These are phyloP conservation scores for Arnoldichthys spilopterus DNA, from an alignment of 2,797 vertebrate species.

Conservation along the genomic window DNA sequence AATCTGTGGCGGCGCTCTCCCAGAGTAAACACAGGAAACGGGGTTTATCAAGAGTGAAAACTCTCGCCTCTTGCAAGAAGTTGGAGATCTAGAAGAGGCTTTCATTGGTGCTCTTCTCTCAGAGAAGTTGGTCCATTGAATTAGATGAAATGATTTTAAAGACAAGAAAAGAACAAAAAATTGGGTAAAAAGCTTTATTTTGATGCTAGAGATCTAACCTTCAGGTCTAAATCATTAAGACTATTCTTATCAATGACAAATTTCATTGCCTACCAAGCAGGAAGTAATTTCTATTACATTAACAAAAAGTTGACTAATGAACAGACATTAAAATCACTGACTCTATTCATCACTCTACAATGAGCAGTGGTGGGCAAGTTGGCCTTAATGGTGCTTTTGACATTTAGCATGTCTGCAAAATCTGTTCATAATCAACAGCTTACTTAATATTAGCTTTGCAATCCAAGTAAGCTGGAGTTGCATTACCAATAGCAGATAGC, in stretches of 20 bases:
- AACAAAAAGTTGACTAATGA: background rate
- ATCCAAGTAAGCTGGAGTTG: too few species aligned
- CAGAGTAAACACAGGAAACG: slow-evolving; percentile 53
- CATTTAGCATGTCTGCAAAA: too few species aligned
- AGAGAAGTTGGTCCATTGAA: background rate
- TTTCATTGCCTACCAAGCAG: background rate
- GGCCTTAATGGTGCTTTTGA: too few species aligned
- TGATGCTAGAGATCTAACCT: background rate
- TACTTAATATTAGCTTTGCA: too few species aligned
- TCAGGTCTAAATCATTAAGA: background rate
- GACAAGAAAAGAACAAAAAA: background rate
- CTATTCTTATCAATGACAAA: background rate
- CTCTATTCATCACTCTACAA: too few species aligned
- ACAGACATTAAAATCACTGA: background rate
- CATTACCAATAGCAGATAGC: too few species aligned
- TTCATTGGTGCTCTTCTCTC: background rate
- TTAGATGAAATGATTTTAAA: background rate
- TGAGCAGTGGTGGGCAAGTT: too few species aligned
- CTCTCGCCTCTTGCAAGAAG: background rate
- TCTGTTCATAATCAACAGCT: too few species aligned
- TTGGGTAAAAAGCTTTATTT: background rate
- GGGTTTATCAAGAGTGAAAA: slow-evolving; percentile 46
- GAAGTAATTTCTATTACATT: too few species aligned
- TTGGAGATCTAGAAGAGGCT: slow-evolving; percentile 1
- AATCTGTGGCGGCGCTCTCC: slow-evolving; percentile 40